Evolutionary conservation across 2,888 invertebrate genomes (phyloP).

Genomic region (Acleris laterana): DNA sequence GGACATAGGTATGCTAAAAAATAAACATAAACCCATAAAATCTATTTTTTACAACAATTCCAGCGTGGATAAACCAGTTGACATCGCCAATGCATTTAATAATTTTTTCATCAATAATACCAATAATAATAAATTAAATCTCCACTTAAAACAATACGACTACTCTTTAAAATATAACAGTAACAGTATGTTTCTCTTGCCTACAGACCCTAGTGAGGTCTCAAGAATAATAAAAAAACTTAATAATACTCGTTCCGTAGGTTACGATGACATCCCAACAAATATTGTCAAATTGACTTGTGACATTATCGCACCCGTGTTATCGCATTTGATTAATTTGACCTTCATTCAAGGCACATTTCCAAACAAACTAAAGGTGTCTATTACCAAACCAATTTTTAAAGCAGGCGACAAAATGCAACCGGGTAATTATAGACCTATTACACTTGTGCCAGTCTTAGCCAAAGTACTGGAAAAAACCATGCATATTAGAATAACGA

Average conservation of each 20-base stretch:
- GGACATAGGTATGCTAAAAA: too few species aligned
- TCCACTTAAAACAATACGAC: not conserved
- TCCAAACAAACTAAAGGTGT: not conserved
- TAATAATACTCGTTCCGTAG: not conserved
- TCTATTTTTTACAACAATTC: too few species aligned
- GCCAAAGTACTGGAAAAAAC: not conserved
- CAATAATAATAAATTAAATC: not conserved
- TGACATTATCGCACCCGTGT: not conserved
- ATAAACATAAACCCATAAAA: too few species aligned
- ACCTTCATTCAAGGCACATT: not conserved
- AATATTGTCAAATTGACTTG: not conserved
- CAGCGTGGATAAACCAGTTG: not conserved
- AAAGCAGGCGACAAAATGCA: constrained; percentile 2
- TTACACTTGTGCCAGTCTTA: not conserved
- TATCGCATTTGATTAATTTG: constrained; percentile 7
- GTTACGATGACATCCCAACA: constrained; percentile 3
- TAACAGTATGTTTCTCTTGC: not conserved
- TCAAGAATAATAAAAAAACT: not conserved
- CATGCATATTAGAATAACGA: not conserved
- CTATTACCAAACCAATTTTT: not conserved
- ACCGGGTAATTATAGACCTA: not conserved
- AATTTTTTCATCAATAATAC: not conserved
- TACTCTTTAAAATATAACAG: not conserved
- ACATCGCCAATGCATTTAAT: constrained; percentile 2
- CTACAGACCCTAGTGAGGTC: not conserved